Evolutionary conservation across 1,140 invertebrate genomes (phyloP), one percentile per base, ranked within the genome.

Genomic region (Sycobia sp.): DNA sequence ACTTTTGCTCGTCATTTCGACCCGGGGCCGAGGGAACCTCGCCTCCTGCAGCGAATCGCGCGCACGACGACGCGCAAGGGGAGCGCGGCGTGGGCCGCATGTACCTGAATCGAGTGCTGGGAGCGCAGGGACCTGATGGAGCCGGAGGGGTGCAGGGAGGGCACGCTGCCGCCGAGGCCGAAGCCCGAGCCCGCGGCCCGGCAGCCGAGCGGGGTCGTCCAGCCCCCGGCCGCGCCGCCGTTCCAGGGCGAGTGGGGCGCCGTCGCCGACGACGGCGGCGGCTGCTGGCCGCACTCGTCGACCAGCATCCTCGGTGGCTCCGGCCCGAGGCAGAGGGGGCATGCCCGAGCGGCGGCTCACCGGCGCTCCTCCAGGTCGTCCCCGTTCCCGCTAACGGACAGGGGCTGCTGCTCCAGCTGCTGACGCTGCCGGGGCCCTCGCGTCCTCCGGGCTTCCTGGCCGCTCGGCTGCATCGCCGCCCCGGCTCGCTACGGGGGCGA

Each of bases 101-200:
- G 11, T 59, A 76, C 75, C 70, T 77, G 75, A 62, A 73, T 73
- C 38, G 77, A 81, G 49, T 79, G 77, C 56, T 79, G 77, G 36
- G 79, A 81, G 66, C 77, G 63, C 29, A 81, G 65, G 16, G 77
- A 78, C 66, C 79, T 70, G 61, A 79, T 71, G 25, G 79, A 81
- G 56, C 77, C 77, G 13, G 77, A 66, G 1, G 74, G 77, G 55
- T 80, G 77, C 10, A 81, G 72, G 3, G 77, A 81, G 20, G 77
- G 77, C 46, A 79, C 77, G 54, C 79, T 81, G 50, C 79, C 79
- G 11, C 76, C 75, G 49, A 81, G 78, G 66, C 76, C 79, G 74
- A 77, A 76, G 54, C 73, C 71, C n/a, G 77, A 77, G 68, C 73
- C 75, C n/a, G 29, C 29, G 25, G 13, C 49, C 60, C 75, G 76